Evolutionary conservation across 2,888 invertebrate species (phyloP), one percentile per base, ranked within the genome.

Genomic region (Octodonta nipae): DNA sequence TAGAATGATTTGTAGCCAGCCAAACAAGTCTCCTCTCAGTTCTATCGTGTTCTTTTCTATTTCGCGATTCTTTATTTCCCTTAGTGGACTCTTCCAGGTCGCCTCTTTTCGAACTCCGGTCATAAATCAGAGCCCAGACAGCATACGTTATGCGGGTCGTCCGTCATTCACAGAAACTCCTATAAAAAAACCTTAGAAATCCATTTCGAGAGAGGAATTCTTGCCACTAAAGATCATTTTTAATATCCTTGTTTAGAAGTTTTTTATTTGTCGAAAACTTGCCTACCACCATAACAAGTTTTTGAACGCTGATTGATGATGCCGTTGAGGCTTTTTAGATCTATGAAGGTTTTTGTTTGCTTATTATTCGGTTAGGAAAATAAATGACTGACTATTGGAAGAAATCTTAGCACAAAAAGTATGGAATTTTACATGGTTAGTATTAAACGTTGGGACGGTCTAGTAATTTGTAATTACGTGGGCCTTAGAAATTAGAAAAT

Each of bases 41-140:
- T n/a, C n/a, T n/a, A n/a, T n/a, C n/a, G n/a, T n/a, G n/a, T n/a
- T 45, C 56, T 60, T 59, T 60, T 61, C 61, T 60, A 61, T 60
- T 60, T 58, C 49, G 51, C 51, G 50, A 20, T 57, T 52, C 54
- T 58, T 58, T 59, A 57, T 59, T 56, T 58, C 55, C 54, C 52
- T 57, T 55, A 52, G 50, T 47, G 44, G 51, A 50, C 49, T 44
- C 46, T 45, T 47, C 38, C 49, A 44, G 48, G 47, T 47, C 50
- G 47, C n/a, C n/a, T 48, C 48, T 46, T 50, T 38, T 37, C 43
- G 46, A 49, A 45, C 45, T 48, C 43, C 29, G 44, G 42, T 41
- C 47, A 54, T 60, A 60, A 58, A 60, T 60, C 60, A 60, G 46
- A 37, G 36, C 8, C 50, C 47, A 52, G 56, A 56, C 56, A 51